phyloP scores from a whole-genome alignment of 1,140 invertebrate species.

The Aricia agestis region DNA sequence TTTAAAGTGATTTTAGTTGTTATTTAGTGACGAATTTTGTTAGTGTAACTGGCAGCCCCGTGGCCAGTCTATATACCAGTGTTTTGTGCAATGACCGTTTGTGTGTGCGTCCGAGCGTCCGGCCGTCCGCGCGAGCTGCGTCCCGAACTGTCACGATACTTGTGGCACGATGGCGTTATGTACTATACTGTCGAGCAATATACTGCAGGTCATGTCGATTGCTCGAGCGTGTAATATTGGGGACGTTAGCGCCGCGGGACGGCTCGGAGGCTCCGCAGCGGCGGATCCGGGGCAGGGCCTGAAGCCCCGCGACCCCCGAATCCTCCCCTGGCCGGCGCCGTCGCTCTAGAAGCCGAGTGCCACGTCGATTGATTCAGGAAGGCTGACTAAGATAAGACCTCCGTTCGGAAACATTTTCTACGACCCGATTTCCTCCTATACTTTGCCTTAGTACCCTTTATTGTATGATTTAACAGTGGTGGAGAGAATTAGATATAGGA shows the following conservation, averaged over 20 bases:
- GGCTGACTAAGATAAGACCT: conserved; percentile 57
- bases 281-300: not conserved
- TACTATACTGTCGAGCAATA: not conserved
- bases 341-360: conserved; percentile 27
- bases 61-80: conserved; percentile 67
- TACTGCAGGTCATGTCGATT: not conserved
- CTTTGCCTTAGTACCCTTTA: conserved; percentile 65
- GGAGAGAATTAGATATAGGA: conserved; percentile 73
- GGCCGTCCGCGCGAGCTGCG: not conserved
- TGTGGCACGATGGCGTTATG: not conserved
- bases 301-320: not conserved
- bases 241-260: not conserved
- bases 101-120: conserved; percentile 29
- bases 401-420: conserved; percentile 61
- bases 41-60: conserved; percentile 67
- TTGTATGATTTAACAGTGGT: conserved; percentile 67
- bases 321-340: conserved; percentile 8
- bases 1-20: conserved; percentile 75
- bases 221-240: not conserved
- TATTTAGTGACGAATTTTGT: conserved; percentile 74
- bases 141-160: not conserved
- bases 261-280: conserved; percentile 3
- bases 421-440: conserved; percentile 50
- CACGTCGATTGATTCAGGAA: conserved; percentile 54
- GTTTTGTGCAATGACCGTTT: conserved; percentile 69